Percentiles rank a stretch among this genome's conserved stretches.
Evolutionary conservation across 2,888 invertebrate species (phyloP).

Genomic region (Schrankia costaestrigalis): DNA sequence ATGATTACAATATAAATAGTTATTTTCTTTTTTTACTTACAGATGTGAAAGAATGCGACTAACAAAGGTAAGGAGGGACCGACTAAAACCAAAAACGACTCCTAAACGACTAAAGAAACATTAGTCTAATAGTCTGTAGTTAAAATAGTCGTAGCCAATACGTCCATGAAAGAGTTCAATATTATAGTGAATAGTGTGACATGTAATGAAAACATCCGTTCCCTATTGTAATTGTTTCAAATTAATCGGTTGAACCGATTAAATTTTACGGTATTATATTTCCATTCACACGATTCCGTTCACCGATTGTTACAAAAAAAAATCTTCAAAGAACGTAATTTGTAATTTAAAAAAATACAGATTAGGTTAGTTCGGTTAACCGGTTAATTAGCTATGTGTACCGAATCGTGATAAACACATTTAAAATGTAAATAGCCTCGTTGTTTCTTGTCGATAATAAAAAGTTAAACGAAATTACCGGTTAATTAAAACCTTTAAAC

Average conservation of each 20-base stretch:
- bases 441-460: too few relatives aligned
- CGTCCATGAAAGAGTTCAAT: constrained; percentile 11
- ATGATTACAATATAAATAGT: neutral
- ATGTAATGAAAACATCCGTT: too few relatives aligned
- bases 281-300: too few relatives aligned
- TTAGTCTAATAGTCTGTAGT: constrained; percentile 12
- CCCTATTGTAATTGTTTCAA: too few relatives aligned
- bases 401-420: neutral
- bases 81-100: constrained; percentile 44
- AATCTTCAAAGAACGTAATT: too few relatives aligned
- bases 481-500: neutral
- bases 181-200: neutral
- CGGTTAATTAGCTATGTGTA: neutral
- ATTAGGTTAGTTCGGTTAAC: constrained; percentile 1
- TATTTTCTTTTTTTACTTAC: constrained; percentile 25
- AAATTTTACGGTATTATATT: too few relatives aligned
- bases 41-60: constrained; percentile 67
- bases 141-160: constrained; percentile 5
- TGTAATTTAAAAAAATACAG: too few relatives aligned
- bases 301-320: too few relatives aligned
- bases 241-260: neutral
- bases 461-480: constrained; percentile 5
- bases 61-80: constrained; percentile 66
- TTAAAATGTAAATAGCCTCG: too few relatives aligned
- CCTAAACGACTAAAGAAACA: constrained; percentile 36